These are phyloP conservation scores for Ageneiosus marmoratus DNA, from an alignment of 2,113 vertebrate genomes.

Conservation along the genomic window DNA sequence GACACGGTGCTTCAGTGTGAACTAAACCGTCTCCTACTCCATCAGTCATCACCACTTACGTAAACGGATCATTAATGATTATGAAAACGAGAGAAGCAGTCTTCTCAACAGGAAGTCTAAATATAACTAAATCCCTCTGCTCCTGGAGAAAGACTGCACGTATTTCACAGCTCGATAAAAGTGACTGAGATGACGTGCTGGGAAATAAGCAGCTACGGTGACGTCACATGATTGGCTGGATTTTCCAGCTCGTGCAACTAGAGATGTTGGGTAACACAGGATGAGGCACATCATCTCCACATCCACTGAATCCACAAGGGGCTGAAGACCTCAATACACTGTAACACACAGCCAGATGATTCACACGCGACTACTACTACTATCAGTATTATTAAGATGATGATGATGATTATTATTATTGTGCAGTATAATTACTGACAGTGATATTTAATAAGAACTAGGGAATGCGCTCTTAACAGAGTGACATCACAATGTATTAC, in stretches of 20 bases:
- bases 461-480: too few relatives aligned
- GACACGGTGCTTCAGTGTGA: too few relatives aligned
- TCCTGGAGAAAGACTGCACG: background rate
- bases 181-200: background rate
- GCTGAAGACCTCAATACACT: background rate
- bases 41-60: too few relatives aligned
- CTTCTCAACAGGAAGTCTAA: background rate
- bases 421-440: background rate
- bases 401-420: too few relatives aligned
- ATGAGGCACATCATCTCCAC: background rate
- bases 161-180: background rate
- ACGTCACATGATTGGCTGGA: background rate
- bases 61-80: too few relatives aligned
- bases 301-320: background rate
- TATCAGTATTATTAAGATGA: too few relatives aligned
- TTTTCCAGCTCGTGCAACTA: background rate
- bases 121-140: background rate
- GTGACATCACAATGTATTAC: background rate
- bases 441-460: background rate
- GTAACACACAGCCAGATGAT: background rate
- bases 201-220: background rate
- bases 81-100: background rate
- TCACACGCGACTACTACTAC: background rate
- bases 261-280: background rate
- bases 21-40: too few relatives aligned